Evolutionary conservation across 1,140 invertebrate species (phyloP).

Genomic region (Heliothis subflexa): DNA sequence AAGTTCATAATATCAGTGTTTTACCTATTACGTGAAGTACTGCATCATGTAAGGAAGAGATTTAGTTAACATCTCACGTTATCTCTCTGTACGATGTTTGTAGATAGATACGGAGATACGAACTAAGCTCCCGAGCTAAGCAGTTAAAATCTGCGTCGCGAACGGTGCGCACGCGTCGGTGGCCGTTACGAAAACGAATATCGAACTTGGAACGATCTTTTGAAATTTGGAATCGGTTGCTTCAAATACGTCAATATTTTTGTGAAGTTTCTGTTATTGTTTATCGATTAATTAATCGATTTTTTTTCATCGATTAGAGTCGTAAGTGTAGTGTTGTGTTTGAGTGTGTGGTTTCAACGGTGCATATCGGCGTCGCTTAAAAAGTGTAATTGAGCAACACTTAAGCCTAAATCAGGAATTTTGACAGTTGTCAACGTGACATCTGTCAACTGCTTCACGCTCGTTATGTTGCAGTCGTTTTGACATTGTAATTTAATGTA

Average conservation of each 20-base stretch:
- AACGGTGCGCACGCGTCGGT: conserved; percentile 74
- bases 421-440: conserved; percentile 50
- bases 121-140: conserved; percentile 52
- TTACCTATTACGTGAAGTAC: conserved; percentile 11
- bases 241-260: not conserved
- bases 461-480: conserved; percentile 52
- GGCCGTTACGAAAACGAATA: conserved; percentile 25
- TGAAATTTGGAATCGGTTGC: conserved; percentile 29
- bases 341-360: conserved; percentile 28
- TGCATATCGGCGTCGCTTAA: conserved; percentile 55
- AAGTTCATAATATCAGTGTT: not conserved
- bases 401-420: conserved; percentile 26
- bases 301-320: conserved; percentile 3
- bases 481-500: conserved; percentile 60
- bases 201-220: conserved; percentile 40
- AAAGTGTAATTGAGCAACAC: conserved; percentile 7
- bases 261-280: conserved; percentile 27
- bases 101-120: conserved; percentile 43
- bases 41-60: conserved; percentile 9
- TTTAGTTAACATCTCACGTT: conserved; percentile 32
- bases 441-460: conserved; percentile 53
- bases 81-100: conserved; percentile 45
- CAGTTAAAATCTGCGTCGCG: conserved; percentile 80
- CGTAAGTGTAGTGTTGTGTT: conserved; percentile 40
- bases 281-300: conserved; percentile 23